Base-by-base conservation (phyloP, 2,113 vertebrate genomes). In the Chauna torquata region DNA sequence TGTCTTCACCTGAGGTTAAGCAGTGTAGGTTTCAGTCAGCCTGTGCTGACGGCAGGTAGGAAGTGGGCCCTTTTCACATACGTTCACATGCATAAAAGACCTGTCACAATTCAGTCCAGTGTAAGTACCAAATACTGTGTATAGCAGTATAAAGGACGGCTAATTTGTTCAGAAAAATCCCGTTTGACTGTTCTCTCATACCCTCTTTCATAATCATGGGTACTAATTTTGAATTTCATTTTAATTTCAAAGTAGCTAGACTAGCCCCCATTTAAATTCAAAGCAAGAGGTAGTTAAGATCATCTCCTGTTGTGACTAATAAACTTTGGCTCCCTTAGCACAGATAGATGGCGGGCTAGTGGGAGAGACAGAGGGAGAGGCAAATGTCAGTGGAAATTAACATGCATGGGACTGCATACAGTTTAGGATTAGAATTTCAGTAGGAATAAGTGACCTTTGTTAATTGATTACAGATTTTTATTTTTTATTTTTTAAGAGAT, bases 331-430 rank as follows among this genome's bases (percentile, higher is more conserved):
- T 94, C 74, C 94, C 93, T 86, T 93, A 92, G 82, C 57, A 82
- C 80, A 95, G 88, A 59, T 34, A 50, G 84, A 94, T 59, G 36
- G 54, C 90, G 44, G 52, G 16, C 3, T 27, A 82, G 12, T 23
- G 49, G 27, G 16, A 81, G 52, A 83, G 42, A 64, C 20, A 59
- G 42, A 71, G 59, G 17, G 22, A 68, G 77, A 95, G 55, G 65
- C 85, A 94, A 94, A 86, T 93, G 90, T 90, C 89, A 86, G 27
- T 88, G 72, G 75, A 96, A 97, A 97, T 91, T 94, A 96, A 94
- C 36, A 78, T 69, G 81, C 79, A 79, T 49, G 59, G 90, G 45
- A 94, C 57, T 86, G 57, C 64, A 95, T 64, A 92, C 36, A 65
- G 55, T 75, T 96, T 42, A 94, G 91, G 96, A 96, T 71, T 72